Base-by-base conservation (phyloP, 2,888 invertebrate species). In the Tryphoninae sp. region DNA sequence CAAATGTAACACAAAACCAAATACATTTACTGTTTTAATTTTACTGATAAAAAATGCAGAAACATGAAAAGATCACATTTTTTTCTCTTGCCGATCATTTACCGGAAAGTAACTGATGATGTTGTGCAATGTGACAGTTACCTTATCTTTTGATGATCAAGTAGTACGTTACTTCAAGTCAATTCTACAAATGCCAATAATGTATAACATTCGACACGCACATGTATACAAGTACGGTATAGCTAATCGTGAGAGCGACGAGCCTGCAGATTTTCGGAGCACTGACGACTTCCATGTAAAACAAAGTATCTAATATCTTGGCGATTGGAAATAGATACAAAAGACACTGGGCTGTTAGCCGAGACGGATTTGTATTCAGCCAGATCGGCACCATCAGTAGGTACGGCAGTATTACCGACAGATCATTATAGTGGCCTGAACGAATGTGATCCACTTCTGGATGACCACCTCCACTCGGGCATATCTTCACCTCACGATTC, bases 381-480 rank as follows among this genome's bases (percentile, higher is more conserved):
- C 89, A 89, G 49, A 89, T 71, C 58, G 87, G 85, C 4, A 82
- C 72, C 33, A 90, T 83, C 55, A 88, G n/a, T 2, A 88, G 75
- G 80, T 84, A 90, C 26, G 85, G 84, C 7, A 89, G 40, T 8
- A 86, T 84, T 9, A 83, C 82, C 72, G 84, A 83, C 9, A 90
- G 77, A 84, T 88, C 89, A 59, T 85, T 84, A 7, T 78, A 85
- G 85, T 90, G 90, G 9, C 84, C 86, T 13, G 68, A 80, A 68
- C 90, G 85, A 72, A 90, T 88, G 11, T 86, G 88, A 78, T 88
- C 86, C 23, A 91, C 83, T 59, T 88, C 88, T 22, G 87, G 85
- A 85, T 90, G 90, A 7, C 90, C 90, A 61, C 86, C 86, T 22
- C 87, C 90, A 40, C 76, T 86, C 16, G 86, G 80, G 67, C 84